Evolutionary conservation across 2,113 vertebrate species (phyloP).

Genomic region (Colinus virginianus): DNA sequence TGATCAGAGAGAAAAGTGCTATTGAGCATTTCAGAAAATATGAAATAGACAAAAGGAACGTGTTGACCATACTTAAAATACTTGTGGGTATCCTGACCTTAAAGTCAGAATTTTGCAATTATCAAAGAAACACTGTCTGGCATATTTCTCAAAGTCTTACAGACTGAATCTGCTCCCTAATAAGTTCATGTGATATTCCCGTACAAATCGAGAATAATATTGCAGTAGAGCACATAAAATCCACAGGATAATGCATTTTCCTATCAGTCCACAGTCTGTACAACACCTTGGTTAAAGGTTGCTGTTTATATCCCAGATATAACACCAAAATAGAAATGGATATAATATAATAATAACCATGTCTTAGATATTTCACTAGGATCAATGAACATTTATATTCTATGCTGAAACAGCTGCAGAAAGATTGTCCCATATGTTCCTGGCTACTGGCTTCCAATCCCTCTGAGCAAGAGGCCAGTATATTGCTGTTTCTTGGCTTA

Average conservation of each 20-base stretch:
- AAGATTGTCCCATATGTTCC: neutral
- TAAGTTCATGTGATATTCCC: neutral
- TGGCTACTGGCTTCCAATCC: neutral
- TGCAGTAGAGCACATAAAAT: neutral
- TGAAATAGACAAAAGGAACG: neutral
- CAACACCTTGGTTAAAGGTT: neutral
- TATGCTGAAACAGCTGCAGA: slow-evolving; percentile 37
- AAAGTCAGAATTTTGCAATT: neutral
- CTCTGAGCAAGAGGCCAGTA: neutral
- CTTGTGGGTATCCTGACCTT: neutral
- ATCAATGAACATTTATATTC: slow-evolving; percentile 41
- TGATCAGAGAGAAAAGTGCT: neutral
- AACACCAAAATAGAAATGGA: slow-evolving; percentile 17
- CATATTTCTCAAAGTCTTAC: neutral
- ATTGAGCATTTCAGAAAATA: neutral
- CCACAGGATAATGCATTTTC: neutral
- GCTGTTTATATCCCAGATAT: neutral
- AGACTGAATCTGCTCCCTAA: neutral
- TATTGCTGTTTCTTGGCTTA: neutral
- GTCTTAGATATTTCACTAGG: neutral
- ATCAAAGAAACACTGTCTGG: neutral
- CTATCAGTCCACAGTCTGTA: neutral
- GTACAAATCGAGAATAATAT: neutral
- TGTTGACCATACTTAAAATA: neutral
- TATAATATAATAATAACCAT: slow-evolving; percentile 24